Evolutionary conservation across 64 coral and sea anemone genomes (phyloP), one percentile per base, ranked within the genome.

Genomic region (Anthopleura sola): DNA sequence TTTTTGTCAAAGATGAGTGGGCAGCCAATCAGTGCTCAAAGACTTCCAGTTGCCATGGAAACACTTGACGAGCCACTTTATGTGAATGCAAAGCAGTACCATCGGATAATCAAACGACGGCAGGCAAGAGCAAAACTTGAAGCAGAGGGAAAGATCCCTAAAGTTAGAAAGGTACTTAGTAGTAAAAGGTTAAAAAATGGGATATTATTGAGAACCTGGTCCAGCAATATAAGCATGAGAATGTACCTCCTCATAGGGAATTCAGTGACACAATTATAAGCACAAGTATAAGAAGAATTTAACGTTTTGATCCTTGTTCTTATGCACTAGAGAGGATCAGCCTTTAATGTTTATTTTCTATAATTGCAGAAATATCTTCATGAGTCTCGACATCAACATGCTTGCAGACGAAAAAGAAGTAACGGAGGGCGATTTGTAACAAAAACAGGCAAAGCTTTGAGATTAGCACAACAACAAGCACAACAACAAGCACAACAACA

Each of bases 1-100:
- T 53, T 66, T 85, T 21, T 60, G 5, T 60, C 23, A 28, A 55
- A 97, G 94, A 97, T 97, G 94, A 97, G 88, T 90, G 94, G 94
- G 51, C 94, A 99, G 78, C 92, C 97, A 26, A 82, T 99, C 37
- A 93, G 88, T 44, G 75, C 93, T 49, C 97, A 99, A 85, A 94
- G 97, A 85, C 84, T 99, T 15, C 97, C 97, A 64, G 97, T 99
- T 92, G 93, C 97, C 33, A 99, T 99, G 97, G 97, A 99, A 95
- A 94, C 97, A 66, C 88, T 99, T 33, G 97, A 99, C 89, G 97
- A 99, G 82, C 97, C 97, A 83, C 87, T 99, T 36, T 99, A 99
- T 18, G 97, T 99, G 2, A 99, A 99, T 88, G 97, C 97, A 81
- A 99, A 99, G 80, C 97, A 99, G 75, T 99, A 99, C 75, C 97